These are phyloP conservation scores for Philaenus spumarius DNA, from an alignment of 1,140 invertebrate species.

Conservation along the genomic window DNA sequence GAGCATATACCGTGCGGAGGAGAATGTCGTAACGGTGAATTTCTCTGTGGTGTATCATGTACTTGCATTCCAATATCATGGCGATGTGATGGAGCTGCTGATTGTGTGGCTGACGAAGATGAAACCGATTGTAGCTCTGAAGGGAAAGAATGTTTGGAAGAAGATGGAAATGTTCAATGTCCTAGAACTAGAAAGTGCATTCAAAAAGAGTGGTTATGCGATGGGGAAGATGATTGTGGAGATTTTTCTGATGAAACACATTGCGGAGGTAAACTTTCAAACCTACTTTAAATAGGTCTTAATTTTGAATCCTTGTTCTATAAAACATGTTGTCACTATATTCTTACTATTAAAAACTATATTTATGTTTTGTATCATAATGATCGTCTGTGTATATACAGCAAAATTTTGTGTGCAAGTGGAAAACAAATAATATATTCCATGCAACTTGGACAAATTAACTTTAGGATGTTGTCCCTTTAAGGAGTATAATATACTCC, in stretches of 20 bases:
- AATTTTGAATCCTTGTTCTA: too few species aligned
- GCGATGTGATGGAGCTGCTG: constrained; percentile 52
- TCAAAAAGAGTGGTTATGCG: constrained; percentile 66
- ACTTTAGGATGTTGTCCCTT: too few species aligned
- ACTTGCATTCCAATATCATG: constrained; percentile 50
- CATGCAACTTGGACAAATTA: too few species aligned
- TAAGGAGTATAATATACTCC: too few species aligned
- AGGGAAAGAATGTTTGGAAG: constrained; percentile 41
- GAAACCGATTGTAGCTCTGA: constrained; percentile 51
- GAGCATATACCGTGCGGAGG: constrained; percentile 38
- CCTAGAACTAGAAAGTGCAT: constrained; percentile 66
- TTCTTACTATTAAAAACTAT: too few species aligned
- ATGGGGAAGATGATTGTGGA: constrained; percentile 71
- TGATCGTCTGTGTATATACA: too few species aligned
- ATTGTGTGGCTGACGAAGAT: constrained; percentile 60
- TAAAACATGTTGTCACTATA: too few species aligned
- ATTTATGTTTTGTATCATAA: too few species aligned
- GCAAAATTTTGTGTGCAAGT: too few species aligned
- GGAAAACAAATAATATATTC: too few species aligned
- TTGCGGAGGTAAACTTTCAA: constrained; percentile 57
- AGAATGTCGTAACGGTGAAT: constrained; percentile 43
- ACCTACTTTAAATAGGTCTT: too few species aligned
- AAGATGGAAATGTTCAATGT: constrained; percentile 54
- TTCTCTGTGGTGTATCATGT: constrained; percentile 50
- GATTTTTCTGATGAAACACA: constrained; percentile 77